Conservation (phyloP, 2,797 vertebrate species). For the Euthynnus affinis region DNA sequence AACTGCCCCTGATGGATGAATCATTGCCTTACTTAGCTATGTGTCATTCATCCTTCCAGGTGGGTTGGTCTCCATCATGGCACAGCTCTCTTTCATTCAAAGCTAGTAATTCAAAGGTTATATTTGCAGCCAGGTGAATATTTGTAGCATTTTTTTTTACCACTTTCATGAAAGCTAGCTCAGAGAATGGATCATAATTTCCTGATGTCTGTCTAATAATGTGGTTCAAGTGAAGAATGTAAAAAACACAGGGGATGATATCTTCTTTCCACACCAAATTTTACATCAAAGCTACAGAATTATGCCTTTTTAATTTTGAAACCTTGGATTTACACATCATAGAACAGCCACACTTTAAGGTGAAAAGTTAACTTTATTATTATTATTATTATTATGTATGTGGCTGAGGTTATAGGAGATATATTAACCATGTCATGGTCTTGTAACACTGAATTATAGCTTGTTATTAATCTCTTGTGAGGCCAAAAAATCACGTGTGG, state of each 20-base stretch:
- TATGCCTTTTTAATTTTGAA: not conserved
- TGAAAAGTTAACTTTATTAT: not conserved
- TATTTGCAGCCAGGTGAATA: slow-evolving; percentile 9
- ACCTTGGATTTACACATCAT: not conserved
- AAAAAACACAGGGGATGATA: not conserved
- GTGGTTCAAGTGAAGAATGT: not conserved
- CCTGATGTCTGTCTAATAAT: not conserved
- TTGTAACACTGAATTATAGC: not conserved
- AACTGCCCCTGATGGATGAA: slow-evolving; percentile 30
- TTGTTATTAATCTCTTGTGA: not conserved
- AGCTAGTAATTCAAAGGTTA: not conserved
- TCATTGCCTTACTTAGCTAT: slow-evolving; percentile 24
- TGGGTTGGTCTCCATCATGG: not conserved
- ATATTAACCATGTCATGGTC: not conserved
- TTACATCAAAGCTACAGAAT: not conserved
- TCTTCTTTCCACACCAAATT: not conserved
- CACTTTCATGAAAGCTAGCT: not conserved
- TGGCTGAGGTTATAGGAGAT: not conserved
- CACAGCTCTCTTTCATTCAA: not conserved
- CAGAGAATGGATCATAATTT: not conserved
- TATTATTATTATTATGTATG: not conserved
- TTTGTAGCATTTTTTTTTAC: not conserved
- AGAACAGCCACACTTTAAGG: not conserved
- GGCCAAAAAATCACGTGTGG: not conserved
- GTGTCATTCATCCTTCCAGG: slow-evolving; percentile 12